Conservation (phyloP, 2,113 vertebrate genomes). For the Sylvilagus bachmani region DNA sequence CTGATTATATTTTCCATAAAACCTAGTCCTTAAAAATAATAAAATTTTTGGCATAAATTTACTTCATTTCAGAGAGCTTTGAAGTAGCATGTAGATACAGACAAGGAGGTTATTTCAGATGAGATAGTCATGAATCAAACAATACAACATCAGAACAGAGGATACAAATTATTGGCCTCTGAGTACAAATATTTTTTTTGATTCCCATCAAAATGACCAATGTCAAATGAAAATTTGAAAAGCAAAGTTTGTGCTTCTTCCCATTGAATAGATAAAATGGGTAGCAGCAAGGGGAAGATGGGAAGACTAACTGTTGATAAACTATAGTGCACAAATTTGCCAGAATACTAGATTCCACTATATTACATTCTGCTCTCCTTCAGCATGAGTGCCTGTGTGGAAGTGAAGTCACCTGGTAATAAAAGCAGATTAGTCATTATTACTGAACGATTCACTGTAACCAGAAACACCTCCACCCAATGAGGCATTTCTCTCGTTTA, state of each 20-base stretch:
- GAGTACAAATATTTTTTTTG: not conserved
- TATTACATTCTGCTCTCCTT: not conserved
- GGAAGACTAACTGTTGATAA: not conserved
- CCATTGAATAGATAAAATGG: not conserved
- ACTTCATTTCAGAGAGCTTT: not conserved
- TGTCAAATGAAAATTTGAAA: not conserved
- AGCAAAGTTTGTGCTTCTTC: not conserved
- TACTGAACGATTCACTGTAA: not conserved
- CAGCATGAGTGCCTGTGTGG: not conserved
- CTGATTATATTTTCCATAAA: not conserved
- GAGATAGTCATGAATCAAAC: not conserved
- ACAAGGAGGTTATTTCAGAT: not conserved
- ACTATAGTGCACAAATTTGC: not conserved
- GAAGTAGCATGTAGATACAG: not conserved
- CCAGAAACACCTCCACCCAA: not conserved
- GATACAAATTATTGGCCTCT: not conserved
- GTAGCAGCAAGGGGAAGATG: not conserved
- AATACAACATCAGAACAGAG: not conserved
- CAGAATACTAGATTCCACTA: not conserved
- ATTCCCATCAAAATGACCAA: not conserved
- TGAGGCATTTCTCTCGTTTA: not conserved
- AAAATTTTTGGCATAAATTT: not conserved
- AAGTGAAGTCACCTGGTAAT: not conserved
- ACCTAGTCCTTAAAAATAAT: not conserved
- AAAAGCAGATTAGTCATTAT: not conserved